Evolutionary conservation across 2,888 invertebrate genomes (phyloP).

Genomic region (Escarpia spicata): DNA sequence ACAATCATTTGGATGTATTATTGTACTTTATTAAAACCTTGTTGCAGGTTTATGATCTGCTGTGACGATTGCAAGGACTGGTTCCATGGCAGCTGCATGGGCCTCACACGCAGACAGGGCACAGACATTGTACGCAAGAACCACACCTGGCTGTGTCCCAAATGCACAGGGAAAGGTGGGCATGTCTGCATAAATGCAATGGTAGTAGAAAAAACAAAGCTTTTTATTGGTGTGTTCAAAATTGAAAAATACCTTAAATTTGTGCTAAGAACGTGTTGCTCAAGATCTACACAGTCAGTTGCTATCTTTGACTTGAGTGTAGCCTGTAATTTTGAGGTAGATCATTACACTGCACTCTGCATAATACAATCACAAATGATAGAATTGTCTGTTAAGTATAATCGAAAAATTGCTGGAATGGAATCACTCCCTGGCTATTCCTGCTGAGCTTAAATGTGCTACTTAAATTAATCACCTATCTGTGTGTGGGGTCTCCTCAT

Average conservation of each 20-base stretch:
- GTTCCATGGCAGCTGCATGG: conserved; percentile 98
- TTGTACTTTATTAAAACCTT: background rate
- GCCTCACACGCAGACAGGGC: conserved; percentile 81
- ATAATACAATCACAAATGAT: background rate
- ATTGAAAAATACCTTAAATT: too few relatives aligned
- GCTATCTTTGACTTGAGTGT: background rate
- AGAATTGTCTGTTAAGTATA: background rate
- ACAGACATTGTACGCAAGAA: conserved; percentile 81
- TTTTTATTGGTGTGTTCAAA: too few relatives aligned
- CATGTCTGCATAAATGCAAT: background rate
- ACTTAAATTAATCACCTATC: too few relatives aligned
- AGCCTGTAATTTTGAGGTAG: background rate
- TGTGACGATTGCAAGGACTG: conserved; percentile 96
- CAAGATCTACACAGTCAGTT: background rate
- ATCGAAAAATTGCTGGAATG: background rate
- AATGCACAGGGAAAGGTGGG: conserved; percentile 43
- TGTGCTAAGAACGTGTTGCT: background rate
- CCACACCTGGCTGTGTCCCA: conserved; percentile 57
- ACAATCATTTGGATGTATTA: too few relatives aligned
- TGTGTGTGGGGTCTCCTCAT: too few relatives aligned
- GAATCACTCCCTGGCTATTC: background rate
- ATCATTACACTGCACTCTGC: background rate
- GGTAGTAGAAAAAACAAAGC: background rate
- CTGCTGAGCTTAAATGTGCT: background rate
- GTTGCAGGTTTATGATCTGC: conserved; percentile 89